Percentiles rank a stretch among this genome's conserved stretches.
These are phyloP conservation scores for Esox niger DNA, from an alignment of 2,113 vertebrate species.

Conservation along the genomic window DNA sequence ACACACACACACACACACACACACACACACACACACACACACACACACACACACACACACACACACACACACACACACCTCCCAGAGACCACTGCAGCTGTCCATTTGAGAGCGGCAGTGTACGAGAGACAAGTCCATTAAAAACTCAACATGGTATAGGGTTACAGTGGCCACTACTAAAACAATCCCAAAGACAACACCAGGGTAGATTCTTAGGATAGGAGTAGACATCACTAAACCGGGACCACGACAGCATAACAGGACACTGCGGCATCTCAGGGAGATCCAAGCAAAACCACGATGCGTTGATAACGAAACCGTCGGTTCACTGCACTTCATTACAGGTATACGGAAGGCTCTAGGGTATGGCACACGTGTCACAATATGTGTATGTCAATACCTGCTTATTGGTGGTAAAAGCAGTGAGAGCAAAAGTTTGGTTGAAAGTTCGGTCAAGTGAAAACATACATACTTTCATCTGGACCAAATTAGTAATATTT, in stretches of 20 bases:
- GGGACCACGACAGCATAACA: conserved; percentile 9
- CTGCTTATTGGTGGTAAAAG: not conserved
- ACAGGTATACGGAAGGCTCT: not conserved
- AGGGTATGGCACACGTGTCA: not conserved
- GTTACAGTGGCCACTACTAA: conserved; percentile 26
- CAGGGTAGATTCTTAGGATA: not conserved
- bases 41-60: conserved; percentile 36
- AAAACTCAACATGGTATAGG: conserved; percentile 51
- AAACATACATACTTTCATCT: not conserved
- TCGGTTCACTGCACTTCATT: not conserved
- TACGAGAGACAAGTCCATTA: conserved; percentile 50
- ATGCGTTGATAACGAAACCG: conserved; percentile 3
- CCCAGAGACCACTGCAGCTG: conserved; percentile 67
- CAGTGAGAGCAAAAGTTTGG: not conserved
- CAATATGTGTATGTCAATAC: not conserved
- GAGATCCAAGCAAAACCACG: not conserved
- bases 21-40: conserved; percentile 33
- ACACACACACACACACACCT: conserved; percentile 32
- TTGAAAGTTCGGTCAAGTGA: not conserved
- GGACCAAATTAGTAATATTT: not conserved
- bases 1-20: conserved; percentile 38
- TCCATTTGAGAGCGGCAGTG: conserved; percentile 62
- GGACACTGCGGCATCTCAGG: not conserved
- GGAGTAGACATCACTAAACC: not conserved
- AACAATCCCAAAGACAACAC: conserved; percentile 16